Conservation (phyloP, 2,888 invertebrate species). For the Phalera bucephala region DNA sequence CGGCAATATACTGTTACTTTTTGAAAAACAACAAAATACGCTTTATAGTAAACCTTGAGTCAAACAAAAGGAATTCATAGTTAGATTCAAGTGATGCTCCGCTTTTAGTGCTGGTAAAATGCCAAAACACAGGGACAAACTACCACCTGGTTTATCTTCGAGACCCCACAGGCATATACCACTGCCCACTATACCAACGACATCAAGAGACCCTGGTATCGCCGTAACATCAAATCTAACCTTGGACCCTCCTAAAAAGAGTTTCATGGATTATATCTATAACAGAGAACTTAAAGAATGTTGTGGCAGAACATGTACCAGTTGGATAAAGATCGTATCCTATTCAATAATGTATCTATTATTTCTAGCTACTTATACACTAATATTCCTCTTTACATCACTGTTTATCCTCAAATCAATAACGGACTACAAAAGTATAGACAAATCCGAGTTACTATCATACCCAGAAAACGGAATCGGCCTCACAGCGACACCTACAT, state of each 20-base stretch:
- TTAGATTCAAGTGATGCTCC: conserved; percentile 6
- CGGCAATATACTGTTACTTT: neutral
- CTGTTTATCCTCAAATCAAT: conserved; percentile 41
- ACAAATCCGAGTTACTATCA: conserved; percentile 36
- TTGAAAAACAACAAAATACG: neutral
- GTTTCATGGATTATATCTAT: conserved; percentile 41
- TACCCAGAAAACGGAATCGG: conserved; percentile 57
- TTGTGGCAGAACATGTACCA: conserved; percentile 53
- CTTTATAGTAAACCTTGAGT: no score
- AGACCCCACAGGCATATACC: neutral
- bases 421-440: conserved; percentile 29
- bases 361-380: conserved; percentile 54
- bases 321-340: conserved; percentile 50
- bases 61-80: neutral
- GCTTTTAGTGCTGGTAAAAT: conserved; percentile 6
- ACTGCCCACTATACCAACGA: neutral
- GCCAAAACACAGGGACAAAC: neutral
- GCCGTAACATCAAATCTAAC: neutral
- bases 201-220: conserved; percentile 1
- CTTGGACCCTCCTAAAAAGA: conserved; percentile 17
- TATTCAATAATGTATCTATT: conserved; percentile 60
- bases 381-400: conserved; percentile 50
- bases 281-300: conserved; percentile 41
- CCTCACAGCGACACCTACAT: conserved; percentile 58
- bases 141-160: neutral